A percentile compares a stretch with the other conserved stretches of the same genome.
These are phyloP conservation scores for Salticus scenicus DNA, from an alignment of 2,888 invertebrate genomes.

Conservation along the genomic window DNA sequence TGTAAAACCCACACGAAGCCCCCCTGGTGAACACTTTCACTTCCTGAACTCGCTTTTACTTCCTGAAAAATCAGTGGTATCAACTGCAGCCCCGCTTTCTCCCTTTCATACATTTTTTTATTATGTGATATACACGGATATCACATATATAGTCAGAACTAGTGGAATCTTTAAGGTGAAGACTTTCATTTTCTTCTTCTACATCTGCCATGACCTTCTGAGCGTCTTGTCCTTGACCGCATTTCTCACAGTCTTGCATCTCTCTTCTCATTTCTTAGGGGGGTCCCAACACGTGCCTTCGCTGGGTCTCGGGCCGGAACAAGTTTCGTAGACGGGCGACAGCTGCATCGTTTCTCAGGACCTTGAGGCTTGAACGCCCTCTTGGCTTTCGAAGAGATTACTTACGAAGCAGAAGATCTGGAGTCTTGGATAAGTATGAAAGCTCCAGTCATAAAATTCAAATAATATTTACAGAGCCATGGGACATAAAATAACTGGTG, in stretches of 20 bases:
- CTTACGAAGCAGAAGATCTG: no score
- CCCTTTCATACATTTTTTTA: slow-evolving; percentile 1
- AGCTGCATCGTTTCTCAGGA: slow-evolving; percentile 63
- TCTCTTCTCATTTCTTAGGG: not conserved
- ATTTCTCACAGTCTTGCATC: slow-evolving; percentile 45
- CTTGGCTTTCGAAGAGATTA: no score
- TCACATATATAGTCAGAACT: not conserved
- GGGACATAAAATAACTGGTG: no score
- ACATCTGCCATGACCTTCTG: slow-evolving; percentile 50
- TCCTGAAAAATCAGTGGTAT: slow-evolving; percentile 33
- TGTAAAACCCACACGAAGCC: not conserved
- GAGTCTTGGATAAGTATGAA: no score
- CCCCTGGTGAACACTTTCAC: not conserved
- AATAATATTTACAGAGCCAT: slow-evolving; percentile 3
- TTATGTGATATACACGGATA: not conserved
- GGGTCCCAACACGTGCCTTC: slow-evolving; percentile 66
- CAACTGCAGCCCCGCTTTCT: slow-evolving; percentile 4
- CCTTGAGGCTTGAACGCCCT: slow-evolving; percentile 54
- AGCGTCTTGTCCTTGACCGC: slow-evolving; percentile 67
- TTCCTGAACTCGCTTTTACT: slow-evolving; percentile 63
- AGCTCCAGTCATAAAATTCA: no score
- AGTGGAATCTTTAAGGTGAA: not conserved
- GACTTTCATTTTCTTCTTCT: slow-evolving; percentile 64
- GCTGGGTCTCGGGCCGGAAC: slow-evolving; percentile 66
- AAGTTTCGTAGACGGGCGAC: slow-evolving; percentile 27